Percentiles rank a stretch among this genome's conserved stretches.
Conservation (phyloP, 2,113 vertebrate species). For the Lepus europaeus region DNA sequence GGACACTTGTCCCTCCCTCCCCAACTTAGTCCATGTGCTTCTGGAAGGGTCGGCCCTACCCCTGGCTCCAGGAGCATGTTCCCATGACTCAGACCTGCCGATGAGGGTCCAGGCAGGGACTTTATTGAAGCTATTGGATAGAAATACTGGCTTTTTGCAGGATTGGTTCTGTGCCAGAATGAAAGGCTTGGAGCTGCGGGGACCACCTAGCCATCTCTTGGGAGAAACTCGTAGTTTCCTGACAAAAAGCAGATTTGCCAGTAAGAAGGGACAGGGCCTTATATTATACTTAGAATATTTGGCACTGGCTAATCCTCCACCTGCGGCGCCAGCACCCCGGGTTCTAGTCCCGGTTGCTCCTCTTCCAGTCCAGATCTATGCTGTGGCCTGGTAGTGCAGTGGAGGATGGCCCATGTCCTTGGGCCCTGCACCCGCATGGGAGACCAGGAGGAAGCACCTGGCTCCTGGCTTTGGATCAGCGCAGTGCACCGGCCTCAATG, state of each 20-base stretch:
- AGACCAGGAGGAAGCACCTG: too few species aligned
- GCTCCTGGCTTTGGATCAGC: too few species aligned
- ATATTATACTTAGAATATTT: not conserved
- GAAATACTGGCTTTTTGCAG: not conserved
- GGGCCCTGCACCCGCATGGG: too few species aligned
- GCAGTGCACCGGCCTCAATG: too few species aligned
- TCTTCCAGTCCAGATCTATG: too few species aligned
- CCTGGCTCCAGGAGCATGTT: not conserved
- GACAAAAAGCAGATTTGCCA: not conserved
- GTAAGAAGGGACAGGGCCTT: not conserved
- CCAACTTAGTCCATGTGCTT: not conserved
- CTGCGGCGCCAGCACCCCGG: too few species aligned
- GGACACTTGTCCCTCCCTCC: not conserved
- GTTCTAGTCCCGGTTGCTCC: too few species aligned
- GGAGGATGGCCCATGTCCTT: too few species aligned
- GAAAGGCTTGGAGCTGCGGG: not conserved
- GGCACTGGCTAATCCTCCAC: too few species aligned
- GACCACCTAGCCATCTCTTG: not conserved
- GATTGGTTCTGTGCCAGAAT: not conserved
- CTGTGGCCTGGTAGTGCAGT: too few species aligned
- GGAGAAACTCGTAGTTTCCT: not conserved
- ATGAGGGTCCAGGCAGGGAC: not conserved
- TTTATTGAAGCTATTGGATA: not conserved
- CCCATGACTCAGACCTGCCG: not conserved
- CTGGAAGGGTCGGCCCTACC: not conserved